Evolutionary conservation across 2,888 invertebrate genomes (phyloP), one percentile per base, ranked within the genome.

Genomic region (Craniophora ligustri): DNA sequence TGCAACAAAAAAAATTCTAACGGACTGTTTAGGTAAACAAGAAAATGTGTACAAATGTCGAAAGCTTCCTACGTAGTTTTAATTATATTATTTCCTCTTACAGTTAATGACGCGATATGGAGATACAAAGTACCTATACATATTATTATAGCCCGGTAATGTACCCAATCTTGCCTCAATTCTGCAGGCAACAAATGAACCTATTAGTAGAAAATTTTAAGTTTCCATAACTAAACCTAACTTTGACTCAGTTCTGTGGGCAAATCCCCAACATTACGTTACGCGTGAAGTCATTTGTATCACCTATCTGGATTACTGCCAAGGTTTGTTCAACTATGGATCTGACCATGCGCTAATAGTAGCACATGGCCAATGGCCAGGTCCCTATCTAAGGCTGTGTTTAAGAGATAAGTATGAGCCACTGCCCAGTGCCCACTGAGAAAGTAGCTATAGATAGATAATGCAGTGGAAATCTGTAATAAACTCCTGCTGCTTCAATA

Each of bases 11-110:
- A 63, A 42, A 31, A 48, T 48, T 41, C 38, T 68, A 46, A 67
- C 44, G 38, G 49, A 42, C 34, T 45, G n/a, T n/a, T 62, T 45
- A 31, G 38, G 11, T 40, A 51, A 30, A 31, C 31, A 48, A 21
- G 39, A 32, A 63, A 68, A 64, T 63, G 48, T 68, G 13, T 1
- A 13, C 38, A 64, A 62, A 67, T 60, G 16, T 60, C 18, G 61
- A 62, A 62, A 67, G 61, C 53, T 13, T 35, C 21, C 10, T 16
- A 16, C n/a, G 16, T 10, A 8, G 7, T 8, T 13, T 15, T 8
- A 32, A 14, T 34, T 16, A 16, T 8, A 14, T 16, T 16, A 32
- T 28, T 11, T 28, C 10, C 5, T 31, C 1, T 13, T 13, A 31
- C 14, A 14, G n/a, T 15, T 8, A 31, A 23, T 23, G 2, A 10